phyloP scores from a whole-genome alignment of 2,888 invertebrate species.

The Pseudococcus viburni region DNA sequence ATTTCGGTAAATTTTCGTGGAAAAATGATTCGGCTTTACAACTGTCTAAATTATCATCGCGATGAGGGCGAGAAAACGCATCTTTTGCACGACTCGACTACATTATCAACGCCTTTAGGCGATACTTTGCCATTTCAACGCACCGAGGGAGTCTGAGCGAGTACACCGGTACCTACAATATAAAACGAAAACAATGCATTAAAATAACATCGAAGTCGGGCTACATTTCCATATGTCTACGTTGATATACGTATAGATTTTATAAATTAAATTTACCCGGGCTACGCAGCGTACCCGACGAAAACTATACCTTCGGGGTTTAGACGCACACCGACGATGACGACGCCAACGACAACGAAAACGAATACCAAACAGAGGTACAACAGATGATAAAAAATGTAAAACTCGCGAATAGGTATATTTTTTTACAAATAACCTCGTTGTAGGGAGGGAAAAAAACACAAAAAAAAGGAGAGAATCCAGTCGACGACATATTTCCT shows the following conservation, averaged over 20 bases:
- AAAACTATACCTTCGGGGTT: slow-evolving; percentile 47
- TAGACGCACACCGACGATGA: neutral
- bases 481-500: slow-evolving; percentile 1
- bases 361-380: neutral
- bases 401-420: slow-evolving; percentile 7
- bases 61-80: neutral
- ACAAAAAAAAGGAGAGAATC: neutral
- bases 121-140: neutral
- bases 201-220: slow-evolving; percentile 29
- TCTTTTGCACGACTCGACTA: slow-evolving; percentile 22
- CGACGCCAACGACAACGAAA: too few relatives aligned
- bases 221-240: slow-evolving; percentile 43
- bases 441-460: neutral
- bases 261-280: slow-evolving; percentile 38
- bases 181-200: slow-evolving; percentile 48
- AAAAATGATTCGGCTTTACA: neutral
- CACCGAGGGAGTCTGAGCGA: too few relatives aligned
- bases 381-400: slow-evolving; percentile 38
- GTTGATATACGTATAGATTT: slow-evolving; percentile 15
- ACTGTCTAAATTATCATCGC: neutral
- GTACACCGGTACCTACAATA: neutral
- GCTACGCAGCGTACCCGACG: neutral
- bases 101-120: slow-evolving; percentile 33
- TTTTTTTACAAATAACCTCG: neutral
- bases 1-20: neutral